These are phyloP conservation scores for Ammodytes dubius DNA, from an alignment of 2,113 vertebrate species.

Conservation along the genomic window DNA sequence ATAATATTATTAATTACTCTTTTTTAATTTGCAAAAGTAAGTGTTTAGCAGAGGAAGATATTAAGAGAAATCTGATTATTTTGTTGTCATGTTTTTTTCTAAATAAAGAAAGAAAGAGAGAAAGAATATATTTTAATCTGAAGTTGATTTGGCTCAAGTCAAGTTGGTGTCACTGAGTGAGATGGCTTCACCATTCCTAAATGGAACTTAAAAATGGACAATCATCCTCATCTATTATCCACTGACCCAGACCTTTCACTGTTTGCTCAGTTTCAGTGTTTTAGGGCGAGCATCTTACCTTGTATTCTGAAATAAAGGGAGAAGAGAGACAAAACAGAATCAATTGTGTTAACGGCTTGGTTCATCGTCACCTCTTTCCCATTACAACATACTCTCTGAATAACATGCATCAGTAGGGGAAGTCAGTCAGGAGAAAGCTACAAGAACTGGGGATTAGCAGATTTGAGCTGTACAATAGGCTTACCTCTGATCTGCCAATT, in stretches of 20 bases:
- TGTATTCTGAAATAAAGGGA: conserved; percentile 90
- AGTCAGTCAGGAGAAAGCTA: conserved; percentile 9
- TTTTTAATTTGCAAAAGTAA: background rate
- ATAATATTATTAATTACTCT: background rate
- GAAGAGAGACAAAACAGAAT: conserved; percentile 7
- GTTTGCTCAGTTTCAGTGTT: conserved; percentile 4
- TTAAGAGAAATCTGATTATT: background rate
- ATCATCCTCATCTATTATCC: conserved; percentile 26
- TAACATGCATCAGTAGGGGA: background rate
- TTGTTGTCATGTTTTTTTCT: background rate
- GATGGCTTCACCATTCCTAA: conserved; percentile 25
- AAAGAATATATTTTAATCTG: background rate
- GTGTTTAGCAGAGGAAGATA: background rate
- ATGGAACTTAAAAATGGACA: conserved; percentile 11
- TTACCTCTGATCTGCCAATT: conserved; percentile 97
- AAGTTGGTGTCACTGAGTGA: conserved; percentile 31
- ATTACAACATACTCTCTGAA: background rate
- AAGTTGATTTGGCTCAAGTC: no score
- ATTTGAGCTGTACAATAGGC: conserved; percentile 12
- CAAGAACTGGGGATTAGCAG: conserved; percentile 8
- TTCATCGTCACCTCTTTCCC: background rate
- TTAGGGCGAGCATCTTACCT: conserved; percentile 87
- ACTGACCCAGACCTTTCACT: conserved; percentile 40
- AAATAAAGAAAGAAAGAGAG: background rate
- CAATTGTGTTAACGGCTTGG: background rate